Percentiles rank a stretch among this genome's conserved stretches.
Conservation (phyloP, 2,888 invertebrate genomes). For the Eristalis tenax region DNA sequence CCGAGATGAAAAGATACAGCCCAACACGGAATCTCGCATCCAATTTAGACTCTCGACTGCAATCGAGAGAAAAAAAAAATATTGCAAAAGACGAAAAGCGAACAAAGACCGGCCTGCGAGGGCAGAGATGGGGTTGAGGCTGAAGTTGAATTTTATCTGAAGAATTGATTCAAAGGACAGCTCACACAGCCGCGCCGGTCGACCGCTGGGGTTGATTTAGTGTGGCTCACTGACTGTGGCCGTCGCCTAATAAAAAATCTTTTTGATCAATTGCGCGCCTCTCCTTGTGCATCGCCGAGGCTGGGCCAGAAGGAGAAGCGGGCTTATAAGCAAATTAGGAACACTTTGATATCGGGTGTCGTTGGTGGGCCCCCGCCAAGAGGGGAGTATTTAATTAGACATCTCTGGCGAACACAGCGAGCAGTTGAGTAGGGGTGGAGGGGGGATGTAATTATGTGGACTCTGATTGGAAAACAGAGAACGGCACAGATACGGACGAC, state of each 20-base stretch:
- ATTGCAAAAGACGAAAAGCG: slow-evolving; percentile 3
- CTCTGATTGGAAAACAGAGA: slow-evolving; percentile 26
- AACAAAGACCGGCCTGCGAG: background rate
- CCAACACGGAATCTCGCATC: slow-evolving; percentile 23
- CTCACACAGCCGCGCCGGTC: background rate
- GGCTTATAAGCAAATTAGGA: slow-evolving; percentile 68
- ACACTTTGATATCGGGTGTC: slow-evolving; percentile 71
- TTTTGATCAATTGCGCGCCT: slow-evolving; percentile 67
- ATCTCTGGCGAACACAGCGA: slow-evolving; percentile 26
- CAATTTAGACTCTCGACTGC: slow-evolving; percentile 60
- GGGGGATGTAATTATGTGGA: slow-evolving; percentile 34
- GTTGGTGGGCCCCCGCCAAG: slow-evolving; percentile 7
- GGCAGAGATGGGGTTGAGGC: background rate
- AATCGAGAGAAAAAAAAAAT: slow-evolving; percentile 9
- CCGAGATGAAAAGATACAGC: slow-evolving; percentile 20
- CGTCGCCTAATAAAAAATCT: slow-evolving; percentile 61
- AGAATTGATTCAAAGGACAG: slow-evolving; percentile 63
- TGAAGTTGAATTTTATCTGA: slow-evolving; percentile 36
- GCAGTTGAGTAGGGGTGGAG: background rate
- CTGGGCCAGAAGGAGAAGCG: background rate
- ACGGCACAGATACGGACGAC: background rate
- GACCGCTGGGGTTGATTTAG: background rate
- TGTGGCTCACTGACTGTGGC: slow-evolving; percentile 8
- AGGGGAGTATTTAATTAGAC: slow-evolving; percentile 55
- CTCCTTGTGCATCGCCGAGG: slow-evolving; percentile 67